These are phyloP conservation scores for Heterotis niloticus DNA, from an alignment of 2,113 vertebrate species.

Conservation along the genomic window DNA sequence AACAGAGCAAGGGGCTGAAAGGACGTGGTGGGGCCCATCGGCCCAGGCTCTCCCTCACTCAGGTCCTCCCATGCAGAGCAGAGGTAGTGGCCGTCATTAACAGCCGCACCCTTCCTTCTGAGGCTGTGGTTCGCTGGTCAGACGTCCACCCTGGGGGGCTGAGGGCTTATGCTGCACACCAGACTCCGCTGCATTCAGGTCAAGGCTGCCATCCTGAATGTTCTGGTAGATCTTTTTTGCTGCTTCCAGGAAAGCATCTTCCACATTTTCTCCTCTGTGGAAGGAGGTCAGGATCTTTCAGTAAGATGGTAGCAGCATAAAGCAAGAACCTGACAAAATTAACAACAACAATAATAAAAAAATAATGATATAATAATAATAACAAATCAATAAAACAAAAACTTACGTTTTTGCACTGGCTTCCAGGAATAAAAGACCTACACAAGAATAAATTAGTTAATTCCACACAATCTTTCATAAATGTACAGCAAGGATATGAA, in stretches of 20 bases:
- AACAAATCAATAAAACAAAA: neutral
- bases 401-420: slow-evolving; percentile 98
- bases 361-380: neutral
- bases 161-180: slow-evolving; percentile 97
- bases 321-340: no score
- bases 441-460: slow-evolving; percentile 40
- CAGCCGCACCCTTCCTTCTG: slow-evolving; percentile 93
- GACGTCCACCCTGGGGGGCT: slow-evolving; percentile 83
- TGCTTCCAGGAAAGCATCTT: slow-evolving; percentile 94
- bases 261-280: slow-evolving; percentile 85
- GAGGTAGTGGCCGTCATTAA: slow-evolving; percentile 71
- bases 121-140: slow-evolving; percentile 87
- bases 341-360: neutral
- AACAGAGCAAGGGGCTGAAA: slow-evolving; percentile 36
- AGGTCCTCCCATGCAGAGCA: slow-evolving; percentile 12
- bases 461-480: no score
- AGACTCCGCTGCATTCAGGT: slow-evolving; percentile 93
- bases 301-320: neutral
- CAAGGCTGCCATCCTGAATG: slow-evolving; percentile 95
- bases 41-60: slow-evolving; percentile 30
- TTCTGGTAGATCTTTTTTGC: slow-evolving; percentile 99
- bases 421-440: slow-evolving; percentile 93
- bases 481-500: neutral
- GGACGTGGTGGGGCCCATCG: slow-evolving; percentile 57
- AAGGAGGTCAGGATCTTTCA: neutral